These are phyloP conservation scores for Phalacrocorax brasilianus DNA, from an alignment of 2,113 vertebrate genomes.

Conservation along the genomic window DNA sequence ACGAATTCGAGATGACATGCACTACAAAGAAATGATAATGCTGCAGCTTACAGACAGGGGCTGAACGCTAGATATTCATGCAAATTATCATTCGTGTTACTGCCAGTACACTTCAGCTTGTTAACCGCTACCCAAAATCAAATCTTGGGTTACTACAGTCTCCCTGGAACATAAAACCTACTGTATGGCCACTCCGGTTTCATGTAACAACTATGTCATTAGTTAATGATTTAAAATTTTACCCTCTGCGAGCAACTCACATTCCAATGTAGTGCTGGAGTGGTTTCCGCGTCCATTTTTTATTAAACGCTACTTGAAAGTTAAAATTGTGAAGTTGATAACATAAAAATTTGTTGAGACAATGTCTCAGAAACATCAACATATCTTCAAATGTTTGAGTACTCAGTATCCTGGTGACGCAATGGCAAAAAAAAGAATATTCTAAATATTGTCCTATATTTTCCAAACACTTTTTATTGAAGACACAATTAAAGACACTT, in stretches of 20 bases:
- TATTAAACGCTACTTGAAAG: background rate
- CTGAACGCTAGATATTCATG: background rate
- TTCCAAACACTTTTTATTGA: background rate
- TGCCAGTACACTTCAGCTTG: background rate
- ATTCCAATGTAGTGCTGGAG: background rate
- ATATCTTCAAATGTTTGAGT: background rate
- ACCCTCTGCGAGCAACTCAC: background rate
- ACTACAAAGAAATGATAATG: background rate
- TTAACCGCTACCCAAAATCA: constrained; percentile 15
- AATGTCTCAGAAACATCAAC: background rate
- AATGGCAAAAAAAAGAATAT: background rate
- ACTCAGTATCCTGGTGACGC: background rate
- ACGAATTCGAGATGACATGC: background rate
- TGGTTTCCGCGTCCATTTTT: background rate
- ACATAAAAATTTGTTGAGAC: background rate
- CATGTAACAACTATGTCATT: constrained; percentile 47
- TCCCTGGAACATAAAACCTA: constrained; percentile 26
- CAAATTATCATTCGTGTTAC: background rate
- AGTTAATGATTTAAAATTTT: constrained; percentile 63
- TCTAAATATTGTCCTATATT: background rate
- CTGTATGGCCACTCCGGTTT: constrained; percentile 30
- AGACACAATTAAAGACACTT: background rate
- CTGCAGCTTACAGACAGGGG: background rate
- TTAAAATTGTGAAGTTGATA: background rate
- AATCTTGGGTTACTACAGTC: constrained; percentile 8